Evolutionary conservation across 1,140 invertebrate species (phyloP), one percentile per base, ranked within the genome.

Genomic region (Chymomyza costata): DNA sequence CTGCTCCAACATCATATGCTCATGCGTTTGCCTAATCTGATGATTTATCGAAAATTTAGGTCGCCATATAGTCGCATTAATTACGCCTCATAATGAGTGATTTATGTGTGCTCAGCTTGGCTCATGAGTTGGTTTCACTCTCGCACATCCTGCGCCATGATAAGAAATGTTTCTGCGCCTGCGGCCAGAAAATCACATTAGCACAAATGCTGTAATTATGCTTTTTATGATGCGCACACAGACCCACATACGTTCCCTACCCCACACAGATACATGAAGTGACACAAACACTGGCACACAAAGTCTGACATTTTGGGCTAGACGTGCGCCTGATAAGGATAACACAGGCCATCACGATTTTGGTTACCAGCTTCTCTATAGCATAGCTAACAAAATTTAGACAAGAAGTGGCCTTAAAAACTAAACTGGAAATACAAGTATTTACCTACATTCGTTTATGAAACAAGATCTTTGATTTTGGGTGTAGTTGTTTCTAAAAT

Each of bases 61-160:
- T 78, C 65, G 71, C 70, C 67, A 73, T 68, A 70, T 62, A 70
- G 66, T 70, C 66, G 67, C 68, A 78, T 78, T 78, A 71, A 78
- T 78, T 78, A 78, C 68, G 71, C 65, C 67, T 73, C 68, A 78
- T 78, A 78, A 78, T 78, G 69, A 73, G 71, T 78, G 71, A 78
- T 78, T 78, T 78, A 78, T 78, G 71, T 52, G 47, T 35, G 65
- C 57, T 65, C 65, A 65, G 67, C 53, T 60, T 56, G 31, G 30
- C 48, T 34, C 34, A 40, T 21, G 47, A 51, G 37, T 38, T 32
- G 15, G 16, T 16, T 54, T 47, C 47, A 38, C 21, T 37, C 37
- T 44, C 28, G 34, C 55, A 48, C 54, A 59, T 63, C 48, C 54
- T 52, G 60, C 31, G 43, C 16, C 25, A 30, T 51, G 54, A 51